phyloP scores from a whole-genome alignment of 2,113 vertebrate species.

The Myxocyprinus asiaticus region DNA sequence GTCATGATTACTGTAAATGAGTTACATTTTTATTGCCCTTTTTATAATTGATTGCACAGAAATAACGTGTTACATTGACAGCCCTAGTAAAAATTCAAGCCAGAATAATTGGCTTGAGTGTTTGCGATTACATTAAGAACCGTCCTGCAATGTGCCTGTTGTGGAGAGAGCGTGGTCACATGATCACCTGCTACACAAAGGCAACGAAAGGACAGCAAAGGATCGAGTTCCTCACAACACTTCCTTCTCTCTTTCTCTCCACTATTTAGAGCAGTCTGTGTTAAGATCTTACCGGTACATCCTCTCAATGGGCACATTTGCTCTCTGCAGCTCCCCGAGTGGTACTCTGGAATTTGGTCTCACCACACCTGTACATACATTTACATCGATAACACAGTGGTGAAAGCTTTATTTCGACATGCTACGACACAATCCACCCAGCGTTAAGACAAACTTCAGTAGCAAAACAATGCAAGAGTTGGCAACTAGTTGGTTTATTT shows the following conservation, averaged over 20 bases:
- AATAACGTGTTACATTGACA: too few relatives aligned
- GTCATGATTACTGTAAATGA: too few relatives aligned
- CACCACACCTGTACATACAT: conserved; percentile 72
- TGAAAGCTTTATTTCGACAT: too few relatives aligned
- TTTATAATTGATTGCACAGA: too few relatives aligned
- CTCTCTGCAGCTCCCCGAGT: conserved; percentile 82
- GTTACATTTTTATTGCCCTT: too few relatives aligned
- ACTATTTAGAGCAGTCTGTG: background rate
- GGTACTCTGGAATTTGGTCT: conserved; percentile 78
- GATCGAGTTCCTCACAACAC: conserved; percentile 49
- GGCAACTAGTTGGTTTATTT: too few relatives aligned
- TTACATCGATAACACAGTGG: background rate
- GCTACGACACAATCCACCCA: too few relatives aligned
- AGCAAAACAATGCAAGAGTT: too few relatives aligned
- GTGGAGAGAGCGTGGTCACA: conserved; percentile 38
- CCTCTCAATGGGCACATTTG: conserved; percentile 82
- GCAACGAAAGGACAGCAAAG: conserved; percentile 59
- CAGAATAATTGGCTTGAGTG: background rate
- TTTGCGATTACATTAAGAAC: conserved; percentile 23
- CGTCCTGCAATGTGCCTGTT: conserved; percentile 41
- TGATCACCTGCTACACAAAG: conserved; percentile 50
- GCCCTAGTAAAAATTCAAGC: too few relatives aligned
- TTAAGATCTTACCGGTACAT: conserved; percentile 87
- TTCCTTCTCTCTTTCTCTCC: background rate
- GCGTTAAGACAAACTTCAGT: too few relatives aligned